A percentile compares a stretch with the other conserved stretches of the same genome.
Conservation (phyloP, 2,797 vertebrate species). For the Microctenopoma lineatum region DNA sequence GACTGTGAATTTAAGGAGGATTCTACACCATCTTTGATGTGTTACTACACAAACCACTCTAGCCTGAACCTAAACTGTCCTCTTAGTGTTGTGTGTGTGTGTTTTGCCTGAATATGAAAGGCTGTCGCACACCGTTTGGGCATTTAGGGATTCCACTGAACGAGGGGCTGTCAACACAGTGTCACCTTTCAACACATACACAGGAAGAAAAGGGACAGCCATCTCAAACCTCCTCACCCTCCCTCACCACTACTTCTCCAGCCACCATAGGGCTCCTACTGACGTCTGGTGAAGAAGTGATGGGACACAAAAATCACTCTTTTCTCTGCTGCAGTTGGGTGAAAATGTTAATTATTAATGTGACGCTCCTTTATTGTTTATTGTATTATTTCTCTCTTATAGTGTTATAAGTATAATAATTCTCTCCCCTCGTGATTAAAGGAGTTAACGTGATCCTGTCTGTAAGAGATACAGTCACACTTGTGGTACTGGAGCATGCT, state of each 20-base stretch:
- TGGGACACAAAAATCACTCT: not conserved
- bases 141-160: slow-evolving; percentile 77
- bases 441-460: not conserved
- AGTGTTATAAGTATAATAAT: not conserved
- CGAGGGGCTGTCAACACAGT: slow-evolving; percentile 70
- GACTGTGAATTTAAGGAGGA: slow-evolving; percentile 18
- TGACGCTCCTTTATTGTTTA: not conserved
- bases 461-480: not conserved
- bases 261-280: slow-evolving; percentile 18
- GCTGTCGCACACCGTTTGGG: slow-evolving; percentile 57
- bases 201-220: slow-evolving; percentile 58
- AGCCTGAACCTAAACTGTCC: slow-evolving; percentile 42
- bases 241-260: slow-evolving; percentile 14
- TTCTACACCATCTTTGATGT: not conserved
- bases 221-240: slow-evolving; percentile 30
- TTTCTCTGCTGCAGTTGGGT: not conserved
- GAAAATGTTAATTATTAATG: not conserved
- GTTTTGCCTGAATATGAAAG: slow-evolving; percentile 39
- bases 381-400: not conserved
- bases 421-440: slow-evolving; percentile 5
- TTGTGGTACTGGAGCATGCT: slow-evolving; percentile 36
- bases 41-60: slow-evolving; percentile 5
- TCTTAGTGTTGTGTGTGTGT: slow-evolving; percentile 24
- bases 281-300: slow-evolving; percentile 35
- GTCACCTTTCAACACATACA: slow-evolving; percentile 76